Evolutionary conservation across 2,113 vertebrate genomes (phyloP).

Genomic region (Anoura caudifer): DNA sequence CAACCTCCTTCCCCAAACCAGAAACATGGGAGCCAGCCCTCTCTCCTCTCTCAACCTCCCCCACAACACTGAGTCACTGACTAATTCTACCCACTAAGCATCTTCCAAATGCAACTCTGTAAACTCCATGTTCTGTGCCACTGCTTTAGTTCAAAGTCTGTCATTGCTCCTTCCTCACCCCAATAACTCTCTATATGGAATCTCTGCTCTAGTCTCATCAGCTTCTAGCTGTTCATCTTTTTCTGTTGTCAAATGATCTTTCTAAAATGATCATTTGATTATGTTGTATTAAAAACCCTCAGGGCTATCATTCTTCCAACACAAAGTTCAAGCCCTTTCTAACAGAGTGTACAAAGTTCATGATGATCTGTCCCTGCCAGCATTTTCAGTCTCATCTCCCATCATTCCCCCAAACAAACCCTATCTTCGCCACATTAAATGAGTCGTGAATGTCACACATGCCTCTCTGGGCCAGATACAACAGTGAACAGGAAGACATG

Average conservation of each 20-base stretch:
- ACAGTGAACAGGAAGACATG: background rate
- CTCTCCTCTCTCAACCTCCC: background rate
- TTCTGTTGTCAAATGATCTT: background rate
- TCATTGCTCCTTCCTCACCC: background rate
- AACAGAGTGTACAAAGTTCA: background rate
- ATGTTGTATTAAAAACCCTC: background rate
- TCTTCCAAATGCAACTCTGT: background rate
- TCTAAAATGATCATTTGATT: background rate
- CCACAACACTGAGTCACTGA: background rate
- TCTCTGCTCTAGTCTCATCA: background rate
- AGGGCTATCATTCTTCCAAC: background rate
- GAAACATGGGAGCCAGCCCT: background rate
- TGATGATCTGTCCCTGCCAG: background rate
- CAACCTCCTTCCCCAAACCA: background rate
- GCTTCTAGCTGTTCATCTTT: background rate
- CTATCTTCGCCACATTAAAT: background rate
- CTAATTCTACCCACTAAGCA: background rate
- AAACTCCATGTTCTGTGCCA: accelerated
- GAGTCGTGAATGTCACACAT: accelerated
- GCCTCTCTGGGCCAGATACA: background rate
- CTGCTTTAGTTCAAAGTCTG: background rate
- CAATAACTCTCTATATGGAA: background rate
- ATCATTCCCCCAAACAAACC: too few species aligned
- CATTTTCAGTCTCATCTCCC: background rate
- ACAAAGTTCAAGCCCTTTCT: background rate